These are phyloP conservation scores for Dicyrtoma fusca DNA, from an alignment of 2,888 invertebrate genomes.

Conservation along the genomic window DNA sequence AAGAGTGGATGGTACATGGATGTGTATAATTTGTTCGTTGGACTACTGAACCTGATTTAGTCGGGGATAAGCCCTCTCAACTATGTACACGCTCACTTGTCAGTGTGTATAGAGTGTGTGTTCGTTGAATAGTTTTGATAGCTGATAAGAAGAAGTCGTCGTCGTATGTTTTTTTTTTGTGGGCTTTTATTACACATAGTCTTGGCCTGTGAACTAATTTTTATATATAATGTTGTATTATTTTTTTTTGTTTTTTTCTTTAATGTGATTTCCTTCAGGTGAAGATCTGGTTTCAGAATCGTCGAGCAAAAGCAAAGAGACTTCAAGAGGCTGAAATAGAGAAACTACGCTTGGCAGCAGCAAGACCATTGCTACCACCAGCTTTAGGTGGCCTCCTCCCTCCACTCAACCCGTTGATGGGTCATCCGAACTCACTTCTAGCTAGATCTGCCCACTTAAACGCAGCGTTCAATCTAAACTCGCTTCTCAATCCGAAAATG, in stretches of 20 bases:
- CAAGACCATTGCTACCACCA: conserved; percentile 75
- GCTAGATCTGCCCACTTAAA: conserved; percentile 56
- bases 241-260: conserved; percentile 36
- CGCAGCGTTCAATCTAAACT: conserved; percentile 57
- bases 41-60: too few species aligned
- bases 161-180: too few species aligned
- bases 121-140: too few species aligned
- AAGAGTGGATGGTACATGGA: too few species aligned
- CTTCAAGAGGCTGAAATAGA: conserved; percentile 95
- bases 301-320: conserved; percentile 77
- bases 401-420: conserved; percentile 56
- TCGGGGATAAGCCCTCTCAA: too few species aligned
- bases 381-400: conserved; percentile 66
- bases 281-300: conserved; percentile 93
- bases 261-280: conserved; percentile 64
- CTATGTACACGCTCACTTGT: too few species aligned
- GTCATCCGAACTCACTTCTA: conserved; percentile 54
- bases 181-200: too few species aligned
- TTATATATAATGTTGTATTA: conserved; percentile 3
- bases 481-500: conserved; percentile 56
- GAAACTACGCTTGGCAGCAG: conserved; percentile 83
- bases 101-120: too few species aligned
- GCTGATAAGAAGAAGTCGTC: too few species aligned
- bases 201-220: background rate
- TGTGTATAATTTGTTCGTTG: too few species aligned